Conservation (phyloP, 2,113 vertebrate species). For the Pterocles burchelli region DNA sequence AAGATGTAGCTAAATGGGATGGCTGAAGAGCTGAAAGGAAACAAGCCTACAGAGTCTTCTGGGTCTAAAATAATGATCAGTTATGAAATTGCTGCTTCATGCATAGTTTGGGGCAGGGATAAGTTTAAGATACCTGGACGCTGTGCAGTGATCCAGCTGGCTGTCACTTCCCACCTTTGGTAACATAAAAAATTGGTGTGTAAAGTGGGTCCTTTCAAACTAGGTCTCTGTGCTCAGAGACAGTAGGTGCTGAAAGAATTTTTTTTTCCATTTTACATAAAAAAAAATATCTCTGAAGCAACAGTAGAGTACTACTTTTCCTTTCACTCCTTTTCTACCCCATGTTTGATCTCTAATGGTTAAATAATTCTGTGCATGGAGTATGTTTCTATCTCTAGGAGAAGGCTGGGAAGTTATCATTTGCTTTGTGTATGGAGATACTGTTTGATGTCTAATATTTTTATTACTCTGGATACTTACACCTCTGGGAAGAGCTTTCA, state of each 20-base stretch:
- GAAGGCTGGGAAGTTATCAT: not conserved
- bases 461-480: not conserved
- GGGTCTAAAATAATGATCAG: not conserved
- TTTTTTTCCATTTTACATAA: not conserved
- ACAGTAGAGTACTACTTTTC: not conserved
- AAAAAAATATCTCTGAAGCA: not conserved
- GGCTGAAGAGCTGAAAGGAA: not conserved
- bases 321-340: not conserved
- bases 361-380: rapidly evolving
- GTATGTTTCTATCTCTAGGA: not conserved
- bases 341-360: not conserved
- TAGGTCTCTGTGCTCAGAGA: not conserved
- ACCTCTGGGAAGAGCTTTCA: not conserved
- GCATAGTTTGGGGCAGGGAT: not conserved
- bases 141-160: not conserved
- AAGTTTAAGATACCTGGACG: not conserved
- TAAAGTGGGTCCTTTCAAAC: not conserved
- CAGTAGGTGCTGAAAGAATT: not conserved
- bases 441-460: not conserved
- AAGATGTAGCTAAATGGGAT: not conserved
- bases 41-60: not conserved
- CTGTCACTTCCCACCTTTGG: not conserved
- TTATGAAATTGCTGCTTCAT: not conserved
- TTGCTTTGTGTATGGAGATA: not conserved
- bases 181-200: not conserved